Evolutionary conservation across 2,797 vertebrate genomes (phyloP).

Genomic region (Emys orbicularis): DNA sequence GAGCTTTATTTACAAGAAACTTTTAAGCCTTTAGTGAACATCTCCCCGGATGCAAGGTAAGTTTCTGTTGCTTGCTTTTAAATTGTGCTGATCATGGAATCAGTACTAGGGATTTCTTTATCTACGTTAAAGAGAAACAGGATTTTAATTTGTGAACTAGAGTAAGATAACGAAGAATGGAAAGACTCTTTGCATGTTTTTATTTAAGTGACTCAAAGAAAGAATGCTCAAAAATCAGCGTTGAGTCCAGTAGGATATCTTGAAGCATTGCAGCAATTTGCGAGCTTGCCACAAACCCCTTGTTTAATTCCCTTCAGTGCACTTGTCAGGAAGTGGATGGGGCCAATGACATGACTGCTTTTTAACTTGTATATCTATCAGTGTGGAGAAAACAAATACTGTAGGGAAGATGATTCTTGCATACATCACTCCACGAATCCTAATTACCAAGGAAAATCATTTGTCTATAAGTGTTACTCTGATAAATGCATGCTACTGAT

Average conservation of each 20-base stretch:
- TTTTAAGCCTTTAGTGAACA: constrained; percentile 95
- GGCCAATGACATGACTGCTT: not conserved
- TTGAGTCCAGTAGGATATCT: not conserved
- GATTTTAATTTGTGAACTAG: not conserved
- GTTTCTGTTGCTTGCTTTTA: constrained; percentile 44
- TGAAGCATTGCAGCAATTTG: not conserved
- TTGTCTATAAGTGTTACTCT: not conserved
- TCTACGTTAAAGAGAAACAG: not conserved
- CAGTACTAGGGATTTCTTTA: not conserved
- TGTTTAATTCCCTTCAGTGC: not conserved
- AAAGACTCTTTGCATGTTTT: not conserved
- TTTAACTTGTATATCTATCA: not conserved
- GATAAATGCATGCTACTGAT: not conserved
- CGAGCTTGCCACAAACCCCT: not conserved
- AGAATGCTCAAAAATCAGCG: not conserved
- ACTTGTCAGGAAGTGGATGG: not conserved
- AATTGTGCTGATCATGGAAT: not conserved
- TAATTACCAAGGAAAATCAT: not conserved
- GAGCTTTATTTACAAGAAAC: constrained; percentile 96
- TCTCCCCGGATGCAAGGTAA: constrained; percentile 97
- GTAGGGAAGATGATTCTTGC: not conserved
- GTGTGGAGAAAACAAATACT: not conserved
- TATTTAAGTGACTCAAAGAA: not conserved
- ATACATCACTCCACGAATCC: not conserved
- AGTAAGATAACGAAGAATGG: not conserved